These are phyloP conservation scores for Lordiphosa stackelbergi DNA, from an alignment of 1,140 invertebrate genomes.

Conservation along the genomic window DNA sequence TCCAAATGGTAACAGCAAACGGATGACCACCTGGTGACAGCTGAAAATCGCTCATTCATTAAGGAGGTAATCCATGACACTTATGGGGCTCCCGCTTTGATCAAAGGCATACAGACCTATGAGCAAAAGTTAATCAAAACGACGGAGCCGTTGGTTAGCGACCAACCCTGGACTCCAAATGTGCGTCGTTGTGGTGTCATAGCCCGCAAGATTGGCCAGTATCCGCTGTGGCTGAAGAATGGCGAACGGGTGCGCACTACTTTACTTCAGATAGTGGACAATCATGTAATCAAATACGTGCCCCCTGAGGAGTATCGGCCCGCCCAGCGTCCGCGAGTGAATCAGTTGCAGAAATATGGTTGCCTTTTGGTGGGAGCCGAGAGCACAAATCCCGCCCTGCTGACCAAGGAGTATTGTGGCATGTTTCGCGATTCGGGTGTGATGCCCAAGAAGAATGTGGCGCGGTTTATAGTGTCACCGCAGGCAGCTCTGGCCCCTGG, in stretches of 20 bases:
- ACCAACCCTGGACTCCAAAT: slow-evolving; percentile 81
- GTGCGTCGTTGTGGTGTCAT: slow-evolving; percentile 89
- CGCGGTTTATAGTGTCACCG: slow-evolving; percentile 90
- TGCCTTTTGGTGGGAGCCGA: slow-evolving; percentile 93
- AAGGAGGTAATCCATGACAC: slow-evolving; percentile 86
- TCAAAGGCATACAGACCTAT: slow-evolving; percentile 76
- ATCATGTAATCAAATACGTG: slow-evolving; percentile 96
- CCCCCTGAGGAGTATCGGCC: slow-evolving; percentile 88
- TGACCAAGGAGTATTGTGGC: slow-evolving; percentile 93
- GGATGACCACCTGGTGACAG: slow-evolving; percentile 83
- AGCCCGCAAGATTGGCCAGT: slow-evolving; percentile 94
- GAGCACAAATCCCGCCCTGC: slow-evolving; percentile 88
- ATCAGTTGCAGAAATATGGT: slow-evolving; percentile 80
- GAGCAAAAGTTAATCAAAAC: slow-evolving; percentile 79
- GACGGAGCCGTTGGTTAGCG: slow-evolving; percentile 77
- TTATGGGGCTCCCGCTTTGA: slow-evolving; percentile 78
- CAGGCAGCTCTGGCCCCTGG: slow-evolving; percentile 92
- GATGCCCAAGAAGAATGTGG: slow-evolving; percentile 90
- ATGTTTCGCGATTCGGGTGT: slow-evolving; percentile 92
- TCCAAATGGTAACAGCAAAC: slow-evolving; percentile 24
- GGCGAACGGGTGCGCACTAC: slow-evolving; percentile 89
- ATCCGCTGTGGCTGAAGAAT: slow-evolving; percentile 94
- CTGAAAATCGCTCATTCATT: slow-evolving; percentile 90
- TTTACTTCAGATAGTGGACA: slow-evolving; percentile 93
- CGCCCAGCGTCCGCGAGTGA: slow-evolving; percentile 76